These are phyloP conservation scores for Catharus fuscescens DNA, from an alignment of 2,113 vertebrate species.

Conservation along the genomic window DNA sequence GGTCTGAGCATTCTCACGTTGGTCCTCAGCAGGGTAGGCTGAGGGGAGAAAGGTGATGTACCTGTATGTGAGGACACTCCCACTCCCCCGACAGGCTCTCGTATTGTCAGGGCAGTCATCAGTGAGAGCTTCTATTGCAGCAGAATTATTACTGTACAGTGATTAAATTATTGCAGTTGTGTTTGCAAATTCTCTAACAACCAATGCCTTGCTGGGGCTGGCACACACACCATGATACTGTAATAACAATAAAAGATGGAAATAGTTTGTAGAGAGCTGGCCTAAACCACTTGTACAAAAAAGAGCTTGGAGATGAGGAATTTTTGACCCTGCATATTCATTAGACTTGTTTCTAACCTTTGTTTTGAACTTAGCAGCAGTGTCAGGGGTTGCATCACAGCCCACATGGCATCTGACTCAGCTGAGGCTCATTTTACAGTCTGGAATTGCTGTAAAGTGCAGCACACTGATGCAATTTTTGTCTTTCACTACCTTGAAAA, in stretches of 20 bases:
- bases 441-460: background rate
- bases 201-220: background rate
- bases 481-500: background rate
- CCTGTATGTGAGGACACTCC: background rate
- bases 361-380: background rate
- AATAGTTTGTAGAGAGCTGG: background rate
- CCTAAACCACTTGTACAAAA: background rate
- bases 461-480: background rate
- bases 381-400: background rate
- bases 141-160: background rate
- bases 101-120: background rate
- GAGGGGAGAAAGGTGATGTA: background rate
- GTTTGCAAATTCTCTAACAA: background rate
- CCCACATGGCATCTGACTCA: fast-evolving
- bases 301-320: background rate
- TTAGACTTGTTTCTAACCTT: background rate
- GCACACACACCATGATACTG: fast-evolving
- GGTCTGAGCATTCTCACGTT: background rate
- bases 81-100: background rate
- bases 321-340: fast-evolving
- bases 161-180: background rate
- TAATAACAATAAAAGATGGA: background rate
- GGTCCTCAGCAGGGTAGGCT: background rate
- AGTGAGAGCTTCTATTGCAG: background rate
- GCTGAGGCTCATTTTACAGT: background rate